Evolutionary conservation across 2,797 vertebrate species (phyloP), one percentile per base, ranked within the genome.

Genomic region (Sebastes oblongus): DNA sequence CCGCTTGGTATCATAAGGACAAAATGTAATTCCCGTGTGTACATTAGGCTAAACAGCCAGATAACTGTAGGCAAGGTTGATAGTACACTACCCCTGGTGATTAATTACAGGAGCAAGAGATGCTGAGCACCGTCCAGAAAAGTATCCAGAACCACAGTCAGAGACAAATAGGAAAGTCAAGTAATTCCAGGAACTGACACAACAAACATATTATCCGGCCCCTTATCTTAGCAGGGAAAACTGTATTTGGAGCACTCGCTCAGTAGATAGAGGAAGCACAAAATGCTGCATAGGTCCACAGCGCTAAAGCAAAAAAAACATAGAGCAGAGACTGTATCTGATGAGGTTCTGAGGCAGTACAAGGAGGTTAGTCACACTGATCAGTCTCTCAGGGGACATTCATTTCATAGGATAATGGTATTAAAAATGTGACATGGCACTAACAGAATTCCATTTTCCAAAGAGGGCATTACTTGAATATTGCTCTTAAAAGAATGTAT

Each of bases 131-230:
- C 61, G 30, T 89, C 73, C 77, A 69, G 69, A 84, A 81, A 88
- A 85, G 62, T 52, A 87, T 84, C 81, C 58, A 54, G 62, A 82
- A 58, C 32, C 68, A 65, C 39, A 76, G 86, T 77, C 65, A 39
- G 83, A 91, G 88, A 92, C 76, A 66, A 91, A 89, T 54, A 42
- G 81, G 66, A 70, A 25, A 84, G 79, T 66, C 46, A 20, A 60
- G 86, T 88, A 90, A 93, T 93, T 93, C 77, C 85, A 84, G 81
- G 75, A 87, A 86, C 78, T 91, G 91, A 93, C 89, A 92, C 68
- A 69, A 86, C 71, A 90, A 90, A 92, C 46, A 2, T 78, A 91
- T 91, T 85, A 85, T 89, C 80, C 84, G 2, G 61, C 25, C 52
- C 77, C 77, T 91, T 92, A 93, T 94, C 92, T 89, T 59, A 59